Evolutionary conservation across 2,113 vertebrate species (phyloP), one percentile per base, ranked within the genome.

Genomic region (Syrrhaptes paradoxus): DNA sequence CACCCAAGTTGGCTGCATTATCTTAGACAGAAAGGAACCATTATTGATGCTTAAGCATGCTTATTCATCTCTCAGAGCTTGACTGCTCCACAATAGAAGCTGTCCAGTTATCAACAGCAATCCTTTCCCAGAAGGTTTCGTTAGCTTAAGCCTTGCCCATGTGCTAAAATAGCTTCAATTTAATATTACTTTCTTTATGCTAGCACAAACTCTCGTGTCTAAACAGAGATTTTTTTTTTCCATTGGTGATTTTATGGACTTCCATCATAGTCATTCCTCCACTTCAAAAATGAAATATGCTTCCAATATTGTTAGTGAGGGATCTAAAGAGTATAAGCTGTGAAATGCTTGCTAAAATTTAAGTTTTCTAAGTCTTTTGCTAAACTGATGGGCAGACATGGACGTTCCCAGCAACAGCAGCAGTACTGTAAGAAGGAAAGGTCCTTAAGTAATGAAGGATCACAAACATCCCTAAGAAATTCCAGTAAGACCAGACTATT

Each of bases 61-160:
- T 92, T 49, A 58, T 90, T 94, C 82, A 89, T 94, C 49, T 83
- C 76, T 74, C 55, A 76, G 84, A 88, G 67, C 54, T 59, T 41
- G 65, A 70, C 46, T 86, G 55, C 43, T 84, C 55, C 75, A 70
- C 46, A 90, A 45, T 7, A 80, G 49, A 86, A 84, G 15, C 68
- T 94, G 76, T 20, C 46, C 83, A 80, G 51, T 54, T 90, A 77
- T 61, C 54, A 76, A 70, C 19, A 86, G 17, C 54, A 83, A 11
- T 73, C 61, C 49, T 77, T 89, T 89, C 90, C 91, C 84, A 77
- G 66, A 48, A 59, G 49, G 18, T 77, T 88, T 77, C 72, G 54
- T 48, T 66, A 62, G 74, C n/a, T 87, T 77, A 74, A 92, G 32
- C 68, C 43, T 92, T 89, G 21, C 34, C 26, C 52, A 26, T 51